phyloP scores from a whole-genome alignment of 1,140 invertebrate genomes.

The Drosophila nikananu region DNA sequence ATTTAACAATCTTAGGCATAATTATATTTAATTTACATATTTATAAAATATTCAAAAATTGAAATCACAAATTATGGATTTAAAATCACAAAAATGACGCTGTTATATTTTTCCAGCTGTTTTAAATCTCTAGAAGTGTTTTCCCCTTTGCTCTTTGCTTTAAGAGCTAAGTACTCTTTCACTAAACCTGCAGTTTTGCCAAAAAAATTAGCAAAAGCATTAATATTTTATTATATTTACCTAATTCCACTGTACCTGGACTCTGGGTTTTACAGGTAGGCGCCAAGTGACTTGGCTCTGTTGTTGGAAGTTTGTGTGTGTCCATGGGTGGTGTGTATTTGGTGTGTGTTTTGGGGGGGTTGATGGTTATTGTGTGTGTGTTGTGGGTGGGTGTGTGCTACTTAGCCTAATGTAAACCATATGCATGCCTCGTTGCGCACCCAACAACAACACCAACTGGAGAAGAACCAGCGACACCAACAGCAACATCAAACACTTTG shows the following conservation, averaged over 20 bases:
- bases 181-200: neutral
- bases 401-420: constrained; percentile 79
- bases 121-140: neutral
- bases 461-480: constrained; percentile 13
- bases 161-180: neutral
- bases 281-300: constrained; percentile 48
- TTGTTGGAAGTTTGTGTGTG: constrained; percentile 13
- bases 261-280: constrained; percentile 51
- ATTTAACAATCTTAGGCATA: neutral
- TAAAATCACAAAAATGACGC: neutral
- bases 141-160: neutral
- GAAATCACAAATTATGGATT: too few relatives aligned
- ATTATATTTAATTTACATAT: neutral
- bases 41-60: too few relatives aligned
- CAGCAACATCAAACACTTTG: constrained; percentile 73
- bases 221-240: neutral
- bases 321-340: constrained; percentile 9
- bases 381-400: constrained; percentile 55
- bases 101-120: neutral
- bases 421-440: constrained; percentile 75
- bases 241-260: constrained; percentile 24
- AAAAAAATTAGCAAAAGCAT: neutral
- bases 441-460: constrained; percentile 34
- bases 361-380: constrained; percentile 12
- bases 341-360: constrained; percentile 2